Evolutionary conservation across 2,888 invertebrate genomes (phyloP).

Genomic region (Lithosia quadra): DNA sequence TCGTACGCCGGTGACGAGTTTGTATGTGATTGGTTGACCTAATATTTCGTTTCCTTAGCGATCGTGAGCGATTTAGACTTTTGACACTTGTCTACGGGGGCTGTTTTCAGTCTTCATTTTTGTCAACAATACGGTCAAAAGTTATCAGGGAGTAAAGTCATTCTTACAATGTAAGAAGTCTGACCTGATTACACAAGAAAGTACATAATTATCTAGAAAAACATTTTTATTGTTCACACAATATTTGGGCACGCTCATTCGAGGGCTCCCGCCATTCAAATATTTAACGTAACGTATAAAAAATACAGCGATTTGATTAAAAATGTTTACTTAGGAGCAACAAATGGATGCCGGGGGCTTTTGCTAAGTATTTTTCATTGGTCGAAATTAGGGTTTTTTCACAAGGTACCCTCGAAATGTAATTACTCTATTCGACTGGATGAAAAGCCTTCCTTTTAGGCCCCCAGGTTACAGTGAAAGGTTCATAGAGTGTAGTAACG

Average conservation of each 20-base stretch:
- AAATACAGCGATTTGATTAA: constrained; percentile 64
- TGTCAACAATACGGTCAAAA: not conserved
- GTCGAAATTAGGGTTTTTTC: constrained; percentile 67
- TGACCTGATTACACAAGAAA: constrained; percentile 5
- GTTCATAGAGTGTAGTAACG: constrained; percentile 32
- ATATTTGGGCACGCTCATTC: constrained; percentile 36
- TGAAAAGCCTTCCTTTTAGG: constrained; percentile 63
- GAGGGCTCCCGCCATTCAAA: constrained; percentile 36
- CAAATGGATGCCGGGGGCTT: constrained; percentile 54
- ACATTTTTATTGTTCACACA: constrained; percentile 39
- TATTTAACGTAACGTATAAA: constrained; percentile 47
- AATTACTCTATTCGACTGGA: constrained; percentile 71
- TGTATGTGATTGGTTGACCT: no score
- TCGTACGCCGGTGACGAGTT: no score
- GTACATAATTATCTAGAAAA: constrained; percentile 23
- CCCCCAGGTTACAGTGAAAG: constrained; percentile 38
- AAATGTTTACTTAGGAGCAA: constrained; percentile 65
- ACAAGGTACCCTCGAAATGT: constrained; percentile 63
- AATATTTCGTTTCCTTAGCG: no score
- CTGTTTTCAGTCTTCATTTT: no score
- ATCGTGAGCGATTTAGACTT: no score
- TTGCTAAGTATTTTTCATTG: constrained; percentile 60
- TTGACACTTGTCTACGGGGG: no score
- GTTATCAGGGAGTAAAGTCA: not conserved
- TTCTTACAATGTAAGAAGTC: not conserved